Evolutionary conservation across 2,797 vertebrate genomes (phyloP).

Genomic region (Neosalanx taihuensis): DNA sequence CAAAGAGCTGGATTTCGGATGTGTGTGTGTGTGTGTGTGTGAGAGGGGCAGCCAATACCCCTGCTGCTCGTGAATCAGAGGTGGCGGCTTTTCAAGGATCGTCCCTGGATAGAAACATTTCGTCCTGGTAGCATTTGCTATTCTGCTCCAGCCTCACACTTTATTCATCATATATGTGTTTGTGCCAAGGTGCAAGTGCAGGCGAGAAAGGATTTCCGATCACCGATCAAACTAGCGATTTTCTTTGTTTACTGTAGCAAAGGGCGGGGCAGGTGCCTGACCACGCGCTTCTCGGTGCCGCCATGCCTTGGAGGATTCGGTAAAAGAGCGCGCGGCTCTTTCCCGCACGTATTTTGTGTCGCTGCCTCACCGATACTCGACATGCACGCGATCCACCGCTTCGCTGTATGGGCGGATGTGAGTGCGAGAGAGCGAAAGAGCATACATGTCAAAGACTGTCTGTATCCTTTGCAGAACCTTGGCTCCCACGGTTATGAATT

Average conservation of each 20-base stretch:
- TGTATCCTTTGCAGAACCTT: conserved; percentile 23
- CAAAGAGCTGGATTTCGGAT: conserved; percentile 9
- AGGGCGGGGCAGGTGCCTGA: conserved; percentile 12
- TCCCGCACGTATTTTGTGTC: neutral
- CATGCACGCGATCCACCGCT: neutral
- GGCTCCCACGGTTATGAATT: conserved; percentile 19
- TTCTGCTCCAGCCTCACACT: neutral
- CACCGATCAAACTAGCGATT: neutral
- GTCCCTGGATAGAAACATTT: neutral
- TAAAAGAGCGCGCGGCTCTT: neutral
- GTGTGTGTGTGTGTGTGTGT: conserved; percentile 2
- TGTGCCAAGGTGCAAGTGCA: neutral
- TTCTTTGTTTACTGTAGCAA: conserved; percentile 1
- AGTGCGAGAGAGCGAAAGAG: neutral
- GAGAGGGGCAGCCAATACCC: neutral
- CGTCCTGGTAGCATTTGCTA: neutral
- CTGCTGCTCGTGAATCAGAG: neutral
- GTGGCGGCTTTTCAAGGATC: neutral
- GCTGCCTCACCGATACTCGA: neutral
- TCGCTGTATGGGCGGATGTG: neutral
- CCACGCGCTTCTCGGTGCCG: conserved; percentile 1
- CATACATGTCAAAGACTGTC: neutral
- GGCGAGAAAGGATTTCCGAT: neutral
- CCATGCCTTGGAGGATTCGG: neutral
- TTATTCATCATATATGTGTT: neutral